Percentiles rank a stretch among this genome's conserved stretches.
phyloP scores from a whole-genome alignment of 2,888 invertebrate genomes.

The Macrosoma leucophasiata region DNA sequence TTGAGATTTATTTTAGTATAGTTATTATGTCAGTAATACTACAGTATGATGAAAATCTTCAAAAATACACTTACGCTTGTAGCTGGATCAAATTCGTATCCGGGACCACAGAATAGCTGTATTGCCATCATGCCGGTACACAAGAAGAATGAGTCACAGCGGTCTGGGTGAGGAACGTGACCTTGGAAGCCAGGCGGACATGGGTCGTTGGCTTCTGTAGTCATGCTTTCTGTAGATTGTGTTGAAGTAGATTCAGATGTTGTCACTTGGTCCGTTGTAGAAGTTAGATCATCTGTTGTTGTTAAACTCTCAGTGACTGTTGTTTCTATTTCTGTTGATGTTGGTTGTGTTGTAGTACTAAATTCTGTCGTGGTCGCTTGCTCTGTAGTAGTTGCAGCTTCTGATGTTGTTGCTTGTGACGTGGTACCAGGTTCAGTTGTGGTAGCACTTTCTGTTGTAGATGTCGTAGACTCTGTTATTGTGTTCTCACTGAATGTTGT shows the following conservation, averaged over 20 bases:
- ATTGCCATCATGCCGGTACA: slow-evolving; percentile 29
- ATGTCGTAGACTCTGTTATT: background rate
- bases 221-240: background rate
- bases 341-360: slow-evolving; percentile 21
- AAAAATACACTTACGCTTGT: slow-evolving; percentile 22
- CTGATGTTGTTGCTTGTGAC: no score
- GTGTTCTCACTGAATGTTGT: background rate
- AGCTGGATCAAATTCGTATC: slow-evolving; percentile 25
- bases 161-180: slow-evolving; percentile 30
- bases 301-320: background rate
- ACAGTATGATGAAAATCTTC: no score
- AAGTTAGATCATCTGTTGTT: slow-evolving; percentile 5
- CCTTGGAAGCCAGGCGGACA: slow-evolving; percentile 28
- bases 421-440: slow-evolving; percentile 1
- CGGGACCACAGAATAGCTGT: slow-evolving; percentile 19
- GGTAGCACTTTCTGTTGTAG: background rate
- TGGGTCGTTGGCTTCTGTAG: slow-evolving; percentile 6
- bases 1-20: no score
- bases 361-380: slow-evolving; percentile 14
- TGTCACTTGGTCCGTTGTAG: slow-evolving; percentile 1
- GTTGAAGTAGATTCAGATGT: slow-evolving; percentile 2
- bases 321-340: no score
- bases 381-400: slow-evolving; percentile 3
- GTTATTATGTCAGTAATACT: no score
- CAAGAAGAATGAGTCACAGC: slow-evolving; percentile 33